Evolutionary conservation across 2,113 vertebrate species (phyloP).

Genomic region (Podarcis cretensis): DNA sequence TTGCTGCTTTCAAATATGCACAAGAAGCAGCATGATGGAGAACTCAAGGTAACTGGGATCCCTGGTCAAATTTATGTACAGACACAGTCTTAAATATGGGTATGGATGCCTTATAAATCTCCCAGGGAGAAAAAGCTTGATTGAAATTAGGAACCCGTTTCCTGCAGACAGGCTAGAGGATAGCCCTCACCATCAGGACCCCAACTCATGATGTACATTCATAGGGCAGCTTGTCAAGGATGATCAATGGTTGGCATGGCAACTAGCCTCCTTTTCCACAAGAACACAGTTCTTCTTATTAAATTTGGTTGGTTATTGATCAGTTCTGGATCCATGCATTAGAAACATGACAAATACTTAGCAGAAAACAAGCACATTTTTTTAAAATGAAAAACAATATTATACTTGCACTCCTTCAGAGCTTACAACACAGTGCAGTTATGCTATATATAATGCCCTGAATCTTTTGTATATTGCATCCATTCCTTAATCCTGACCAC

Average conservation of each 20-base stretch:
- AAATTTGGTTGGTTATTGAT: constrained; percentile 80
- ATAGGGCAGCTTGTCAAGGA: constrained; percentile 57
- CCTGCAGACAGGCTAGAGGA: constrained; percentile 55
- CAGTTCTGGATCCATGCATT: constrained; percentile 71
- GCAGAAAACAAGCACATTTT: constrained; percentile 60
- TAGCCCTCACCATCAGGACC: constrained; percentile 53
- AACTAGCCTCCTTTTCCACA: constrained; percentile 72
- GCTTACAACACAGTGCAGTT: not conserved
- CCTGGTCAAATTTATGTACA: not conserved
- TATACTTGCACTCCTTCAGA: not conserved
- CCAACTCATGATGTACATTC: constrained; percentile 64
- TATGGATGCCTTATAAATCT: constrained; percentile 8
- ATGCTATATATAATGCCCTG: not conserved
- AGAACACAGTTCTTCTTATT: constrained; percentile 77
- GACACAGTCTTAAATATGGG: not conserved
- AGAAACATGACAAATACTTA: constrained; percentile 74
- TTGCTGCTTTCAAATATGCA: not conserved
- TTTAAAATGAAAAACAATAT: constrained; percentile 62
- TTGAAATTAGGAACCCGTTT: constrained; percentile 5
- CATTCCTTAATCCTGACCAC: not conserved
- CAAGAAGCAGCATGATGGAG: not conserved
- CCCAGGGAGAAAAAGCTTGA: constrained; percentile 34
- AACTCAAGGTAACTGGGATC: not conserved
- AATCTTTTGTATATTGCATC: not conserved
- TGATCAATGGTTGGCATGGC: constrained; percentile 82